Evolutionary conservation across 2,888 invertebrate genomes (phyloP), one percentile per base, ranked within the genome.

Genomic region (Nebria brevicollis): DNA sequence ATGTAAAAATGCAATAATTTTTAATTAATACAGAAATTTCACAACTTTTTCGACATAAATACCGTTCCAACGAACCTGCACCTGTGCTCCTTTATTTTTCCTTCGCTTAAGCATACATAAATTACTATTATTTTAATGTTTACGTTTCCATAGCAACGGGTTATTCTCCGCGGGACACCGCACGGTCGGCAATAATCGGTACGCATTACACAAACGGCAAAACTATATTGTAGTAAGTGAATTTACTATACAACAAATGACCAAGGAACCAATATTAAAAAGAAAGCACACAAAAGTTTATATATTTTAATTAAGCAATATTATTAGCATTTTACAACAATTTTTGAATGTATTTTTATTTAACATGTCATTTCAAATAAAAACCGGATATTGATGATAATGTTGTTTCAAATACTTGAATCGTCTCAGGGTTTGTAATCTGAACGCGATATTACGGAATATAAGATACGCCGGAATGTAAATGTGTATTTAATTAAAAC

Each of bases 401-500:
- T 54, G 54, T 34, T 34, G 34, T 34, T 34, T 34, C 34, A 34
- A 34, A 34, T 34, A 34, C 20, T 20, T 20, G 20, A 2, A 34
- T 1, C 34, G 54, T 54, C 54, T 54, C 54, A 6, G 54, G 54
- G 6, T 54, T 54, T 54, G 54, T 54, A 54, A 11, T 54, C 11
- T 54, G 2, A 54, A 54, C 54, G 54, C 54, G 54, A 13, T 54
- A 34, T 34, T 34, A 54, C 54, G 54, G 54, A 54, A 54, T 54
- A 0, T 13, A 7, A 54, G 66, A 73, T 66, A 66, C 65, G 78
- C 20, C 34, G 78, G 78, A 73, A 78, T 73, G n/a, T 73, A 78
- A 78, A 78, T 78, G 78, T 41, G 73, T 78, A 73, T 78, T 78
- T 78, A 78, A 78, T 78, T 78, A 78, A 78, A 73, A 64, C 54